Evolutionary conservation across 2,888 invertebrate species (phyloP), one percentile per base, ranked within the genome.

Genomic region (Ganaspis brasiliensis): DNA sequence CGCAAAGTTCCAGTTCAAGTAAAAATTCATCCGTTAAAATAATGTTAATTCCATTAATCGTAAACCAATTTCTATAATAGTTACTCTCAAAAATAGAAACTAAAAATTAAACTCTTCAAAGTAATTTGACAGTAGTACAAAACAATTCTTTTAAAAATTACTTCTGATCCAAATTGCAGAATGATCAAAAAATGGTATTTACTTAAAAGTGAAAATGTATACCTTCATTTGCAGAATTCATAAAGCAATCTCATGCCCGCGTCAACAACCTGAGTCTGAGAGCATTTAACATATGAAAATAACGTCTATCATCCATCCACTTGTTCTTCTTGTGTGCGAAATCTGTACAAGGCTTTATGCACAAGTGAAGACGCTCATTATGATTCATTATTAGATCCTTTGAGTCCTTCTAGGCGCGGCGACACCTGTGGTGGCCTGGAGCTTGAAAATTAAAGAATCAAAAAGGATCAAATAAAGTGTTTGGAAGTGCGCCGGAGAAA

Each of bases 301-400:
- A 82, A 85, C 83, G 83, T 80, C 80, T 74, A 24, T 75, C 63
- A 49, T 74, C 74, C 57, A 61, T 31, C 72, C 37, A 63, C 80
- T 52, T 75, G 70, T 74, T 57, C 63, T 24, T 61, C 26, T 10
- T 37, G 56, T 59, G 75, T 75, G 82, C 81, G 75, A 84, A 86
- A 85, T 81, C 82, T 79, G 73, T 72, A 76, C 81, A 78, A 79
- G 75, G 77, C 78, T 70, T 77, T 79, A 81, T 82, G 79, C 56
- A 73, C 52, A 52, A 56, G 59, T 70, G 73, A 72, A 74, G 80
- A 16, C 81, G 84, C 84, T 88, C 86, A 87, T 88, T 87, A 88
- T 86, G 87, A 87, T 87, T 89, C 87, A 87, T 89, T 88, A 89
- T 88, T 86, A 85, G 84, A 82, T 79, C 83, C 86, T 88, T 89